Conservation (phyloP, 2,797 vertebrate genomes). For the Sebastes nivosus region DNA sequence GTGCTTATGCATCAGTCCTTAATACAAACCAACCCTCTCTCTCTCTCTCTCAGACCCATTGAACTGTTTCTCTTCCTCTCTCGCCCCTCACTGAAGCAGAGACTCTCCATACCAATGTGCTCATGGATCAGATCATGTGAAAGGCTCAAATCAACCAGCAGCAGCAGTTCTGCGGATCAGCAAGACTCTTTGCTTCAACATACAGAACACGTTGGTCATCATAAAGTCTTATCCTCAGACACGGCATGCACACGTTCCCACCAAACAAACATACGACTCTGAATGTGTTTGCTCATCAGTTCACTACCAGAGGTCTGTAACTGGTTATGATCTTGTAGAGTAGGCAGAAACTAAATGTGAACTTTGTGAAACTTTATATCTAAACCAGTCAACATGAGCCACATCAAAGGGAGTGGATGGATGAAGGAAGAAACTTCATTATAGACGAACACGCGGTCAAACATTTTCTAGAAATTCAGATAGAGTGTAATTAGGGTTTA, state of each 20-base stretch:
- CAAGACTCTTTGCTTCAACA: not conserved
- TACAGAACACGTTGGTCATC: not conserved
- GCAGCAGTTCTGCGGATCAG: conserved; percentile 9
- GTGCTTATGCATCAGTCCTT: not conserved
- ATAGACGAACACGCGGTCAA: not conserved
- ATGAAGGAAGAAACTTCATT: not conserved
- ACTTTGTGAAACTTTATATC: conserved; percentile 16
- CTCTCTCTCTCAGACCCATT: not conserved
- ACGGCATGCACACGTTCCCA: not conserved
- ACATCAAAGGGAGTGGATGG: not conserved
- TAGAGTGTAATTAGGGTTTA: not conserved
- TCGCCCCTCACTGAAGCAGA: not conserved
- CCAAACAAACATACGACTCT: not conserved
- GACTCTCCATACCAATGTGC: conserved; percentile 46
- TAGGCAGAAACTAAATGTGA: not conserved
- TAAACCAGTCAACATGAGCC: not conserved
- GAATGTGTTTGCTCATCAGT: conserved; percentile 5
- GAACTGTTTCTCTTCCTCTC: conserved; percentile 1
- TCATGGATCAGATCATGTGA: conserved; percentile 55
- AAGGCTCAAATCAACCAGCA: conserved; percentile 35
- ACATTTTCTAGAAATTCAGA: not conserved
- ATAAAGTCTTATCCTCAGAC: not conserved
- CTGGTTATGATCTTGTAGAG: not conserved
- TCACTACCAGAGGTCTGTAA: conserved; percentile 10
- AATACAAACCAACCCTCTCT: not conserved